Evolutionary conservation across 1,140 invertebrate genomes (phyloP), one percentile per base, ranked within the genome.

Genomic region (Augochlora pura): DNA sequence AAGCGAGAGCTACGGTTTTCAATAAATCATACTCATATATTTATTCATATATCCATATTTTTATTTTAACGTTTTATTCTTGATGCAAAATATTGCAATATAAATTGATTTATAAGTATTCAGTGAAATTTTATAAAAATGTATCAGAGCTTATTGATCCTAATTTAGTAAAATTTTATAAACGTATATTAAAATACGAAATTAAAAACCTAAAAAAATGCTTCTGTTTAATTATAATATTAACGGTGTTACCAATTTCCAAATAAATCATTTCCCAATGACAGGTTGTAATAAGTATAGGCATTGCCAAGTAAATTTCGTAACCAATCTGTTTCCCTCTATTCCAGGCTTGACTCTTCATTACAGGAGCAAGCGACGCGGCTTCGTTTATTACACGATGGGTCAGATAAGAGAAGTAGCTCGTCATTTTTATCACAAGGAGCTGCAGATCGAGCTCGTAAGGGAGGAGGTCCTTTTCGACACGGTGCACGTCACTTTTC

Each of bases 361-460:
- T 93, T 99, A 99, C 90, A 94, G 98, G 63, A 98, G 97, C 77
- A 98, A 98, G 92, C 92, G 98, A 74, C 94, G 97, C 68, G 98
- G 98, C 0, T 99, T 98, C 90, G 96, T 99, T 2, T 98, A 98
- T 91, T 99, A 99, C 88, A 98, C 98, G 1, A 99, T 98, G 96
- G 98, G 98, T 9, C 98, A 99, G 92, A 99, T 99, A 69, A 95
- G 97, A 90, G 96, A 98, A 94, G 97, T 98, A 73, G 98, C 97
- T 0, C 94, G 96, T 39, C 95, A 98, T 86, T 98, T 99, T 92
- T 99, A 99, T 93, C 96, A 98, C 91, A 98, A 98, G 86, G 97
- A 98, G 86, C 96, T 99, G 93, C 95, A 97, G 85, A 98, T 99
- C 86, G 97, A 98, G 88, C 93, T 99, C 46, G 93, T 98, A 0